These are phyloP conservation scores for Xenotilapia leptura DNA, from an alignment of 2,113 vertebrate species.

Conservation along the genomic window DNA sequence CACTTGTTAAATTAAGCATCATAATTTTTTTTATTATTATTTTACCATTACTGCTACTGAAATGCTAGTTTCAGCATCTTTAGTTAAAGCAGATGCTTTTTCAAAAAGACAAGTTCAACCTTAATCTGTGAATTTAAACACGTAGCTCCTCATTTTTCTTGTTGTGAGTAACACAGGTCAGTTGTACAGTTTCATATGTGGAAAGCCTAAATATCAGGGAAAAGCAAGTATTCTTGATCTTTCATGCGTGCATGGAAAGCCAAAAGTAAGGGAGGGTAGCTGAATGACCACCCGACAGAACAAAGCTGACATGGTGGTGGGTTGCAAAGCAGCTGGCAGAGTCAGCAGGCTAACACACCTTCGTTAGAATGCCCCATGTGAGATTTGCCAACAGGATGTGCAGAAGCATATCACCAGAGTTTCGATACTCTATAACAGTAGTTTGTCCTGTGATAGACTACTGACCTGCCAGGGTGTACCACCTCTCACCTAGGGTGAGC, in stretches of 20 bases:
- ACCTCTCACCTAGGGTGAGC: background rate
- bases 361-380: rapidly evolving
- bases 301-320: background rate
- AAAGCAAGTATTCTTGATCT: background rate
- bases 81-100: background rate
- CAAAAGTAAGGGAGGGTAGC: background rate
- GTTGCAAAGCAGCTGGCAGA: background rate
- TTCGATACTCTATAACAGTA: background rate
- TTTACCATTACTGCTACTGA: background rate
- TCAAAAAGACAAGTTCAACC: background rate
- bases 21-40: background rate
- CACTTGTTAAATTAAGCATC: background rate
- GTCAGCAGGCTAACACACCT: background rate
- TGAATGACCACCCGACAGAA: background rate
- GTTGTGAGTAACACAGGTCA: background rate
- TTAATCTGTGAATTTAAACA: background rate
- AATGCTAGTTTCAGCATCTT: background rate
- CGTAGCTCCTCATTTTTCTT: background rate
- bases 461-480: background rate
- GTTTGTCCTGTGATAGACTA: background rate
- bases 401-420: background rate
- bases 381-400: background rate
- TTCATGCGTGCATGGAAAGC: background rate
- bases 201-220: background rate
- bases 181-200: background rate